Evolutionary conservation across 2,113 vertebrate genomes (phyloP).

Genomic region (Rhinoderma darwinii): DNA sequence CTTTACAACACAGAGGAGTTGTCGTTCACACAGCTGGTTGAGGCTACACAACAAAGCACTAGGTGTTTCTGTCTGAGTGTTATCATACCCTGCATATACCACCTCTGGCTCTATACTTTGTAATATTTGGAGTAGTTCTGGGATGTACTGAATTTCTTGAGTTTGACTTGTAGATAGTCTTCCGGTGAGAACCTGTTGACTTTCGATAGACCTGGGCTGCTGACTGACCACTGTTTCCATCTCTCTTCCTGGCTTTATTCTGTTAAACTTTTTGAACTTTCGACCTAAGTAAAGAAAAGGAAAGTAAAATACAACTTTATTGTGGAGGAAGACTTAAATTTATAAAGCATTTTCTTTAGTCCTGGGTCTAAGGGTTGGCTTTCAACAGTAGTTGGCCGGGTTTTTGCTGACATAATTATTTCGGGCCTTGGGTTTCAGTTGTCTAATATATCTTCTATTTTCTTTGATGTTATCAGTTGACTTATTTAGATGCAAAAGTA

Average conservation of each 20-base stretch:
- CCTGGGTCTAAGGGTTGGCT: too few relatives aligned
- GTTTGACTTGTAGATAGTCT: conserved; percentile 79
- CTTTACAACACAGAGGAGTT: conserved; percentile 93
- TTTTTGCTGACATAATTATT: background rate
- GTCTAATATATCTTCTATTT: background rate
- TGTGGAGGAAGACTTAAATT: background rate
- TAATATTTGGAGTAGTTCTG: conserved; percentile 84
- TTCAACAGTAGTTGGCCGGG: background rate
- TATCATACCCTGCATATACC: conserved; percentile 88
- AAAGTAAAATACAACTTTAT: conserved; percentile 16
- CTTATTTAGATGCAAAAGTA: background rate
- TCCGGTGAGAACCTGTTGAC: conserved; percentile 75
- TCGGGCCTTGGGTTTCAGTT: too few relatives aligned
- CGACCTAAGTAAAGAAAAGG: conserved; percentile 79
- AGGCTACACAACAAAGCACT: conserved; percentile 90
- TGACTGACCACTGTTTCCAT: conserved; percentile 81
- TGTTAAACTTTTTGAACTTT: conserved; percentile 92
- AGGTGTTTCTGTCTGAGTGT: conserved; percentile 80
- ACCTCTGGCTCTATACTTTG: conserved; percentile 92
- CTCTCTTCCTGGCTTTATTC: conserved; percentile 84
- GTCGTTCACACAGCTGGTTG: conserved; percentile 91
- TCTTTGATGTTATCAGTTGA: background rate
- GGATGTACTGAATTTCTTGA: conserved; percentile 84
- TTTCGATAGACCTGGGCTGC: conserved; percentile 76
- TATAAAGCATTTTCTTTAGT: too few relatives aligned